phyloP scores from a whole-genome alignment of 2,888 invertebrate genomes.

The Merodon equestris region DNA sequence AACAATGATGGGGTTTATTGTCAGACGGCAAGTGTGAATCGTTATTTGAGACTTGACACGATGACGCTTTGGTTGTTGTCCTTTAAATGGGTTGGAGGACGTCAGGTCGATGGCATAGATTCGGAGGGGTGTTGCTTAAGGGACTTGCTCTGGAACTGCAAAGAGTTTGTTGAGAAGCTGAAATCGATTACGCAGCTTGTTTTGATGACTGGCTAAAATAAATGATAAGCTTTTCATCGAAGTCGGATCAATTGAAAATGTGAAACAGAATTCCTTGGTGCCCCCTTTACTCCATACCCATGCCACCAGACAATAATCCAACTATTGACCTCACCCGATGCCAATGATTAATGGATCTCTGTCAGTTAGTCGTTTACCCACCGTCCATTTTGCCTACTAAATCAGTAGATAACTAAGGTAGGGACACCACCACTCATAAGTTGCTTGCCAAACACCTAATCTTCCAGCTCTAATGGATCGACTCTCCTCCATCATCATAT shows the following conservation, averaged over 20 bases:
- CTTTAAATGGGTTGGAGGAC: conserved; percentile 50
- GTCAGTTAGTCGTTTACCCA: conserved; percentile 59
- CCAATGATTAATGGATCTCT: conserved; percentile 59
- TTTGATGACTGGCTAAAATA: too few relatives aligned
- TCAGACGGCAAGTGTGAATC: conserved; percentile 21
- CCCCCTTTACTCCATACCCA: too few relatives aligned
- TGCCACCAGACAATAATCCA: too few relatives aligned
- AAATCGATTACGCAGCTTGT: too few relatives aligned
- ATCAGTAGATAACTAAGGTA: conserved; percentile 36
- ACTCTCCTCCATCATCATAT: conserved; percentile 12
- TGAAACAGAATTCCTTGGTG: too few relatives aligned
- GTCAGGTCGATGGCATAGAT: conserved; percentile 33
- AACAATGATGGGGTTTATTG: conserved; percentile 40
- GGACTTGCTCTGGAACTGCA: conserved; percentile 26
- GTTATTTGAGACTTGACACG: neutral
- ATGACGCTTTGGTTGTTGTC: conserved; percentile 17
- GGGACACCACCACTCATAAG: conserved; percentile 53
- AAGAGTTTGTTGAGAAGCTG: conserved; percentile 37
- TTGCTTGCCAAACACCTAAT: conserved; percentile 54
- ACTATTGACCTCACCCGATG: conserved; percentile 17
- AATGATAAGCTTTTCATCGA: too few relatives aligned
- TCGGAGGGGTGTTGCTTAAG: conserved; percentile 6
- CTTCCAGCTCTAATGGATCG: conserved; percentile 50
- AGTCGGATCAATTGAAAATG: too few relatives aligned
- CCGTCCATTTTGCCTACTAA: conserved; percentile 36